Evolutionary conservation across 2,888 invertebrate genomes (phyloP), one percentile per base, ranked within the genome.

Genomic region (Drosophila anceps): DNA sequence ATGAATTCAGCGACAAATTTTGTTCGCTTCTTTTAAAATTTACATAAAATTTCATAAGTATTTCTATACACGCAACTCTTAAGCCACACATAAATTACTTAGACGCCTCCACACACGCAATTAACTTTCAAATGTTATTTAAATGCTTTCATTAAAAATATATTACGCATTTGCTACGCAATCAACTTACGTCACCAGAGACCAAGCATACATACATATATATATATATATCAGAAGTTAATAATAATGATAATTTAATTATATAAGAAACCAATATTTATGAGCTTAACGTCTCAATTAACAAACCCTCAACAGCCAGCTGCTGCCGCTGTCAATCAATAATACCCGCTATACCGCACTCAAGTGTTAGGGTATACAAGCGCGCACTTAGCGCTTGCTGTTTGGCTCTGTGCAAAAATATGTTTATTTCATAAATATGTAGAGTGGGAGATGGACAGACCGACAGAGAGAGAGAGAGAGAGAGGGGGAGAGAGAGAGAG

Each of bases 361-460:
- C 12, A 37, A 6, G 1, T 4, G 29, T 31, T 2, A 66, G 66
- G 15, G 48, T 58, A 57, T 54, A n/a, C 3, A 33, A 41, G 46
- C 33, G 20, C 24, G 24, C 24, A 13, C 54, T 61, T 61, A 37
- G n/a, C 37, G 33, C 58, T 62, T 31, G 48, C 20, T 70, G 37
- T 37, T 65, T 60, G 50, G 39, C 2, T 54, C n/a, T 48, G n/a
- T 27, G 33, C 15, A 48, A 64, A 67, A 76, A 61, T 55, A 55
- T 69, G 58, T 62, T 48, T n/a, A 55, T 73, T 41, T 59, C 31
- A 51, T 41, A 41, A 50, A 61, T 50, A 58, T 1, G 15, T 6
- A 33, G 13, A 33, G 13, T n/a, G 27, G 24, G 5, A n/a, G 12
- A 5, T 18, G 29, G 18, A 10, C 4, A 46, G 15, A 29, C n/a